Percentiles rank a stretch among this genome's conserved stretches.
phyloP scores from a whole-genome alignment of 2,888 invertebrate genomes.

The Orgyia antiqua region DNA sequence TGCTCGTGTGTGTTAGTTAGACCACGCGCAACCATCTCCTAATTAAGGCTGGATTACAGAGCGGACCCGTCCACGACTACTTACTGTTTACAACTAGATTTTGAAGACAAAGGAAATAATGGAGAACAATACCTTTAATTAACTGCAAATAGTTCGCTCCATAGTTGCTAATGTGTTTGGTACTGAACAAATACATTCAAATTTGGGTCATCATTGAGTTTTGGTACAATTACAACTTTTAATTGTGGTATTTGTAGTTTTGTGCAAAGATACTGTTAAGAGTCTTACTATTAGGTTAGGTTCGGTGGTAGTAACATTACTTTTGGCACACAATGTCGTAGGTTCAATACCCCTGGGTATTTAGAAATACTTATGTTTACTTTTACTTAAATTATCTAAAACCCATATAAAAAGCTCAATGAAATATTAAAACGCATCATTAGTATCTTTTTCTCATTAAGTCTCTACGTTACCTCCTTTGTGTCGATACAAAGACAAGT shows the following conservation, averaged over 20 bases:
- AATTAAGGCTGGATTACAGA: slow-evolving; percentile 74
- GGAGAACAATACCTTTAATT: slow-evolving; percentile 55
- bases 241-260: no score
- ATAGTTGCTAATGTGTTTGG: slow-evolving; percentile 17
- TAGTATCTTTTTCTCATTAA: no score
- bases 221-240: not conserved
- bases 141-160: slow-evolving; percentile 38
- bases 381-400: no score
- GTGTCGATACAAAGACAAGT: not conserved
- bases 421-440: no score
- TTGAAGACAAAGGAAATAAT: slow-evolving; percentile 68
- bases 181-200: slow-evolving; percentile 15
- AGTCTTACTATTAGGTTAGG: no score
- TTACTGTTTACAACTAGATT: slow-evolving; percentile 66
- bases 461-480: no score
- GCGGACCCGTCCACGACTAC: slow-evolving; percentile 57
- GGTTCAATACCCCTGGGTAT: no score
- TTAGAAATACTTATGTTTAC: no score
- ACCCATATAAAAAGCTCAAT: no score
- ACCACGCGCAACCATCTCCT: slow-evolving; percentile 57
- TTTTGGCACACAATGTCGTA: no score
- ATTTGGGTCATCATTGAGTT: not conserved
- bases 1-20: slow-evolving; percentile 48
- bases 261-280: no score
- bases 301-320: no score